Evolutionary conservation across 2,888 invertebrate genomes (phyloP).

Genomic region (Orthosia cruda): DNA sequence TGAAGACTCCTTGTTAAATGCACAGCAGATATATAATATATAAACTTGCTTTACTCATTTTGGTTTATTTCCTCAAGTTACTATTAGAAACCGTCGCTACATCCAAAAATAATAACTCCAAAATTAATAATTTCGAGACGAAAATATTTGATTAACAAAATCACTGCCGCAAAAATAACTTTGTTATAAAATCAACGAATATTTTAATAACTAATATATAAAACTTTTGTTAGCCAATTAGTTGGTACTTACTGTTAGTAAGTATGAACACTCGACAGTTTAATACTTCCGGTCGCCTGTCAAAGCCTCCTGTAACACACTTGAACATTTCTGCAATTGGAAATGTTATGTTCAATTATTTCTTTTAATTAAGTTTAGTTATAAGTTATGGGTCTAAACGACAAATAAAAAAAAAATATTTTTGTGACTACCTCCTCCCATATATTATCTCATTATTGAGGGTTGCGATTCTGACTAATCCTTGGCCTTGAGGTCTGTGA

Average conservation of each 20-base stretch:
- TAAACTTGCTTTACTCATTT: too few relatives aligned
- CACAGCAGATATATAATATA: too few relatives aligned
- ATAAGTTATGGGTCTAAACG: background rate
- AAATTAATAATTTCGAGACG: background rate
- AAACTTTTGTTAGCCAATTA: too few relatives aligned
- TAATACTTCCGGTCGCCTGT: constrained; percentile 52
- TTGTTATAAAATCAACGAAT: constrained; percentile 18
- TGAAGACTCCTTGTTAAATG: too few relatives aligned
- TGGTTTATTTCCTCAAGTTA: background rate
- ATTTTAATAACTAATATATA: constrained; percentile 24
- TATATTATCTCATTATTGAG: too few relatives aligned
- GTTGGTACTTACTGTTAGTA: too few relatives aligned
- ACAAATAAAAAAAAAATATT: too few relatives aligned
- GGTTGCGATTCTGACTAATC: too few relatives aligned
- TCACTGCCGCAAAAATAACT: constrained; percentile 6
- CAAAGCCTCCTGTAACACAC: constrained; percentile 49
- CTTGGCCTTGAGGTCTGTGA: too few relatives aligned
- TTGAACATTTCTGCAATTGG: constrained; percentile 49
- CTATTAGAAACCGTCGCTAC: background rate
- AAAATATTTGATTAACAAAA: constrained; percentile 26
- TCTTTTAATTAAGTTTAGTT: background rate
- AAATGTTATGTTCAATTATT: constrained; percentile 21
- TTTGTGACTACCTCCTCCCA: too few relatives aligned
- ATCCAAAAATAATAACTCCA: background rate
- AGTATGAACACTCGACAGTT: too few relatives aligned